A percentile compares a stretch with the other conserved stretches of the same genome.
Evolutionary conservation across 2,888 invertebrate species (phyloP).

Genomic region (Cryptus viduatorius): DNA sequence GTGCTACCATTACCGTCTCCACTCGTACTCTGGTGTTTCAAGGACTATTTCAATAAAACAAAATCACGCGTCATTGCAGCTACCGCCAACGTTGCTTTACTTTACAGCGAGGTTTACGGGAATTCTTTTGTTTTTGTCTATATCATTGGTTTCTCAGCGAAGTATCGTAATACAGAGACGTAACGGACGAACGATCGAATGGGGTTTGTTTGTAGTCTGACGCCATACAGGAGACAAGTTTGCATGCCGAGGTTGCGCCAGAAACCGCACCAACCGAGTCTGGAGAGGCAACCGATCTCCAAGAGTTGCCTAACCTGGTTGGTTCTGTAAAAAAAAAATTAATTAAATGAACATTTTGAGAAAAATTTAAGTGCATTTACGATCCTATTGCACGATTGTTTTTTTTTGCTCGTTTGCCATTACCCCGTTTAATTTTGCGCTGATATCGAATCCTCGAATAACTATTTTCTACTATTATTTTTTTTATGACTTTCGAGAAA

Average conservation of each 20-base stretch:
- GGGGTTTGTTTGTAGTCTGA: slow-evolving; percentile 83
- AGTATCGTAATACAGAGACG: slow-evolving; percentile 42
- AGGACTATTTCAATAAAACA: slow-evolving; percentile 6
- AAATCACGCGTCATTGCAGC: slow-evolving; percentile 46
- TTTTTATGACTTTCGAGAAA: slow-evolving; percentile 21
- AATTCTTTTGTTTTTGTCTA: slow-evolving; percentile 34
- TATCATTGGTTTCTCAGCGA: slow-evolving; percentile 42
- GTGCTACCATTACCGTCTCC: neutral
- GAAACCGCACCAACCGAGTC: slow-evolving; percentile 78
- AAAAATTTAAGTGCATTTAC: slow-evolving; percentile 4
- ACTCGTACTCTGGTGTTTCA: slow-evolving; percentile 6
- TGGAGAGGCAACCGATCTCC: slow-evolving; percentile 82
- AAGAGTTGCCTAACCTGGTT: slow-evolving; percentile 83
- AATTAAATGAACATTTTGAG: slow-evolving; percentile 46
- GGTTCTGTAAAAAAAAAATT: slow-evolving; percentile 78
- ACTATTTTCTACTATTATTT: slow-evolving; percentile 32
- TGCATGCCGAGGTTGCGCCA: slow-evolving; percentile 83
- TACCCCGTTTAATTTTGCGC: slow-evolving; percentile 27
- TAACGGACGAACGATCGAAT: slow-evolving; percentile 71
- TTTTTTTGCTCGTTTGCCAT: slow-evolving; percentile 33
- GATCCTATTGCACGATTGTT: slow-evolving; percentile 28
- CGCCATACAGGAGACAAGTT: slow-evolving; percentile 82
- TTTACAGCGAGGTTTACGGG: slow-evolving; percentile 28
- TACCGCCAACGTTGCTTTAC: slow-evolving; percentile 53
- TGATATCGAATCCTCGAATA: slow-evolving; percentile 14